These are phyloP conservation scores for Listronotus bonariensis DNA, from an alignment of 1,140 invertebrate species.

Conservation along the genomic window DNA sequence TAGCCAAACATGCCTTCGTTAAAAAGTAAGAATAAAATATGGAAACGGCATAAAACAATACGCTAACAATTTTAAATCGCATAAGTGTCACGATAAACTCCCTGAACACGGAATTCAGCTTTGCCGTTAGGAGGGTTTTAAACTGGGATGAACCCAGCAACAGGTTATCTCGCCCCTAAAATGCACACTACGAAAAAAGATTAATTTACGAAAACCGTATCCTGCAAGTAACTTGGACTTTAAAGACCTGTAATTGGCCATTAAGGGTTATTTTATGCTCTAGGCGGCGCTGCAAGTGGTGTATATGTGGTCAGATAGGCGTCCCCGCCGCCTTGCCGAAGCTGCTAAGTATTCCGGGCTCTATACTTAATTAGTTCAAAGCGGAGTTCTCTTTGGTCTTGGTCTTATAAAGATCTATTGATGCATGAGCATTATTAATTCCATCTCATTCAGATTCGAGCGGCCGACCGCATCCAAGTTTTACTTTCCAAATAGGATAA, in stretches of 20 bases:
- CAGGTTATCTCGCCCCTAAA: conserved; percentile 40
- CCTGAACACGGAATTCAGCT: background rate
- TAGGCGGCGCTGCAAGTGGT: conserved; percentile 40
- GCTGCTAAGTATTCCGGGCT: conserved; percentile 50
- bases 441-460: conserved; percentile 47
- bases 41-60: too few relatives aligned
- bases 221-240: conserved; percentile 35
- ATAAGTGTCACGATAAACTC: too few relatives aligned
- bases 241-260: conserved; percentile 51
- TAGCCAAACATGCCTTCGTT: too few relatives aligned
- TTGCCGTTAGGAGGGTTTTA: conserved; percentile 5
- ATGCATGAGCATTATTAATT: conserved; percentile 46
- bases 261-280: conserved; percentile 51
- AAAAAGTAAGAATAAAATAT: too few relatives aligned
- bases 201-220: conserved; percentile 38
- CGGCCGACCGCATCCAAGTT: conserved; percentile 28
- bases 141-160: conserved; percentile 30
- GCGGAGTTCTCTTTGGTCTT: conserved; percentile 46
- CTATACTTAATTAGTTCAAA: conserved; percentile 53
- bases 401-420: conserved; percentile 50
- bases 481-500: conserved; percentile 27
- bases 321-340: conserved; percentile 41
- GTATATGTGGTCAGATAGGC: conserved; percentile 51
- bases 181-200: conserved; percentile 38
- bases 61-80: too few relatives aligned